Base-by-base conservation (phyloP, 2,888 invertebrate species). In the Tenthredo amoena region DNA sequence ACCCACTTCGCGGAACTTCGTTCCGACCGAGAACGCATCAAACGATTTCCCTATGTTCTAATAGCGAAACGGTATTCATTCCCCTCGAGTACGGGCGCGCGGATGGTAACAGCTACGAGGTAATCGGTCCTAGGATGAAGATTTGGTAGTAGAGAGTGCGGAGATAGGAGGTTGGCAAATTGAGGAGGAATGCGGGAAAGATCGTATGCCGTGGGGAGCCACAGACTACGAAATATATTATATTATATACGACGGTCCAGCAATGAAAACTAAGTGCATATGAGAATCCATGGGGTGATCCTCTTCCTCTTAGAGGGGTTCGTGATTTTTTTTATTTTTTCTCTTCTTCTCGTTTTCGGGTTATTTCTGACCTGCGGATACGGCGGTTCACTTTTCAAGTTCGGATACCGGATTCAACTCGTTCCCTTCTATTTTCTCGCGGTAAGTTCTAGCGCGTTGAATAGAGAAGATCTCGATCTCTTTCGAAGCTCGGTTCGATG, bases 201-300 rank as follows among this genome's bases (percentile, higher is more conserved):
- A 83, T 55, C 43, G 10, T 26, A 89, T 90, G 88, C 93, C 93
- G 87, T 90, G 86, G 93, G 93, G 93, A 93, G 90, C 88, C 90
- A 92, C 92, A 91, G 88, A 90, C 90, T 89, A 90, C 88, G 89
- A 93, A 92, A 92, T 92, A 92, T 93, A 93, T 93, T 92, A 92
- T 93, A 92, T 93, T 92, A 92, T 91, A 88, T 87, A 89, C 68
- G 34, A 81, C 37, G 91, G 90, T 90, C 87, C 91, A 89, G 92
- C 93, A 93, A 93, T 93, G 93, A 93, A 93, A 93, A 93, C 91
- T 93, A 92, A 93, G 92, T 92, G 93, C 92, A 92, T 93, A 93
- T 93, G 92, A 93, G 92, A 92, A 92, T 92, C 91, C 92, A 93
- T 91, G 91, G 91, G 91, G 91, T 92, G 87, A 58, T 37, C 10